Evolutionary conservation across 1,140 invertebrate genomes (phyloP).

Genomic region (Musca domestica): DNA sequence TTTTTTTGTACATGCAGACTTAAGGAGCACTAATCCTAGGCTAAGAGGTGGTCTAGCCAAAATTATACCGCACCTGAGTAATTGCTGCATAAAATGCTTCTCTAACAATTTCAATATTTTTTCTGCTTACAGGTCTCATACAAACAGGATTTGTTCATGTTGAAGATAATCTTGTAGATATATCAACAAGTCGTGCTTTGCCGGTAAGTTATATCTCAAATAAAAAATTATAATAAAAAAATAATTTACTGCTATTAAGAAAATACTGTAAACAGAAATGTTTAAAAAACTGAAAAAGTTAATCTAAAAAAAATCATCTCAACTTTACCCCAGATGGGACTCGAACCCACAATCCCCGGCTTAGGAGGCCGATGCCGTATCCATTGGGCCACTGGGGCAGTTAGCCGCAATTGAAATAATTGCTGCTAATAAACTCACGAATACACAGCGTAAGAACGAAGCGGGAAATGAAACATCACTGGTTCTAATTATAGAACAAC

Average conservation of each 20-base stretch:
- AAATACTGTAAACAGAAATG: not conserved
- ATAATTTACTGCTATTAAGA: constrained; percentile 1
- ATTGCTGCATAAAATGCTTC: too few species aligned
- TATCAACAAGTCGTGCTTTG: constrained; percentile 28
- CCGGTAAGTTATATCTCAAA: constrained; percentile 25
- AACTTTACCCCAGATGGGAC: constrained; percentile 33
- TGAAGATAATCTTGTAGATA: constrained; percentile 32
- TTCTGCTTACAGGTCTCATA: constrained; percentile 37
- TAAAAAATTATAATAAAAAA: not conserved
- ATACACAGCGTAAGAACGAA: not conserved
- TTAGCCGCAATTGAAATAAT: constrained; percentile 35
- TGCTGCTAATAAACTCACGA: too few species aligned
- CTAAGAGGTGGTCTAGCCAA: too few species aligned
- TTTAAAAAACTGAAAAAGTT: too few species aligned
- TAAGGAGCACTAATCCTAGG: too few species aligned
- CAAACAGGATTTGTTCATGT: constrained; percentile 43
- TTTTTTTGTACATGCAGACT: too few species aligned
- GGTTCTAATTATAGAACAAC: constrained; percentile 14
- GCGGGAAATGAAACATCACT: not conserved
- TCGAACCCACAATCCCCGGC: constrained; percentile 38
- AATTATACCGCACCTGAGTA: too few species aligned
- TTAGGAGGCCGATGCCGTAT: constrained; percentile 38
- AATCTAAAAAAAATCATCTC: constrained; percentile 22
- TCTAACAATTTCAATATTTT: too few species aligned
- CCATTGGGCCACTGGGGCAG: constrained; percentile 47